Conservation (phyloP, 2,113 vertebrate species). For the Dinomys branickii region DNA sequence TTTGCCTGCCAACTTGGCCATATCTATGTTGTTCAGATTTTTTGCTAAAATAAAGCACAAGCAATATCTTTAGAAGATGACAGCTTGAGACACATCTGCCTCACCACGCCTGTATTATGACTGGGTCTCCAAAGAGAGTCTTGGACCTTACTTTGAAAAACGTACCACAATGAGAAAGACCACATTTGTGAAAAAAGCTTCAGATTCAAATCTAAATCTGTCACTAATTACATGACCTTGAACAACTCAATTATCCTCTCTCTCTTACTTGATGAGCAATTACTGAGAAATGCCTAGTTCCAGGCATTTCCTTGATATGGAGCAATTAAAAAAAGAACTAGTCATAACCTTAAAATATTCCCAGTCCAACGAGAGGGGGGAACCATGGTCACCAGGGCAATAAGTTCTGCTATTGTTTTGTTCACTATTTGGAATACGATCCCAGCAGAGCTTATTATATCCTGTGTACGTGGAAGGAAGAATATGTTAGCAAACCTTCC, state of each 20-base stretch:
- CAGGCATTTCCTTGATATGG: background rate
- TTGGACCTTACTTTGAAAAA: slow-evolving; percentile 22
- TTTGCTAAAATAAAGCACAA: background rate
- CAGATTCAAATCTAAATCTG: background rate
- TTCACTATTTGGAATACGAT: background rate
- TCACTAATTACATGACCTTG: background rate
- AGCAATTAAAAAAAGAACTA: background rate
- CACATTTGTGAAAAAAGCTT: background rate
- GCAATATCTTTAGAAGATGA: background rate
- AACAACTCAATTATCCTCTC: background rate
- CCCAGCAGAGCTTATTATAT: background rate
- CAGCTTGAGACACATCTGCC: background rate
- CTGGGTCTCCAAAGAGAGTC: background rate
- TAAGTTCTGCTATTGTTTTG: background rate
- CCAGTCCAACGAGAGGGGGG: background rate
- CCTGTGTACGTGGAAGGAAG: background rate
- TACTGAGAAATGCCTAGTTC: background rate
- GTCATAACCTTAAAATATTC: background rate
- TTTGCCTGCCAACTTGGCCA: background rate
- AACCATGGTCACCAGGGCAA: background rate
- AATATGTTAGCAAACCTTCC: background rate
- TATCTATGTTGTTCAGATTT: background rate
- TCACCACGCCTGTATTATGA: background rate
- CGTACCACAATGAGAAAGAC: background rate
- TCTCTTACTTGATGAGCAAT: background rate